Conservation (phyloP, 2,888 invertebrate genomes). For the Mesoligia furuncula region DNA sequence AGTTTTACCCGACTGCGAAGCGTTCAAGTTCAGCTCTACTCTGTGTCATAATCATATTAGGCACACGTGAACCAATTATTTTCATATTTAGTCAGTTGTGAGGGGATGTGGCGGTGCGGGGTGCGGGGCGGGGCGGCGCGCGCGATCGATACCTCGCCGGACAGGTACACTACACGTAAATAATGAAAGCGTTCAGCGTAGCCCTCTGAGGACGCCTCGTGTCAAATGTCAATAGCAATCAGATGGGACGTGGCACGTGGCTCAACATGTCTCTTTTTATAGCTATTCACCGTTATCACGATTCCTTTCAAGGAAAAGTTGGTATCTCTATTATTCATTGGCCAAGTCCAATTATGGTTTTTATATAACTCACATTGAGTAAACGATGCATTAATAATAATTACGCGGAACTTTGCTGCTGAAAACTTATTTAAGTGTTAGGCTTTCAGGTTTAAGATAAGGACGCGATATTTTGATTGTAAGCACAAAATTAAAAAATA, state of each 20-base stretch:
- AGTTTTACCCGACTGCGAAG: constrained; percentile 26
- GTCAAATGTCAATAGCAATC: constrained; percentile 81
- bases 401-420: constrained; percentile 25
- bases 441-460: background rate
- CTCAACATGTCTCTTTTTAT: constrained; percentile 63
- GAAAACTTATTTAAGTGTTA: constrained; percentile 7
- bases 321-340: constrained; percentile 46
- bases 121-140: constrained; percentile 67
- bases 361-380: constrained; percentile 29
- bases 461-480: background rate
- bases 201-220: constrained; percentile 71
- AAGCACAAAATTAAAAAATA: constrained; percentile 7
- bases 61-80: constrained; percentile 78
- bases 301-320: constrained; percentile 55
- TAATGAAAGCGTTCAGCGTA: constrained; percentile 82
- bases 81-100: constrained; percentile 78
- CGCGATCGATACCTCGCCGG: constrained; percentile 77
- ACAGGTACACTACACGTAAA: constrained; percentile 83
- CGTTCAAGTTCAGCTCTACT: constrained; percentile 63
- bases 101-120: constrained; percentile 69
- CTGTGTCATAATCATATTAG: constrained; percentile 73
- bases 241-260: constrained; percentile 67
- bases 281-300: constrained; percentile 53
- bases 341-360: constrained; percentile 33
- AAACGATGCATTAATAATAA: constrained; percentile 18